phyloP scores from a whole-genome alignment of 2,888 invertebrate species.

The Drosophila greeni region DNA sequence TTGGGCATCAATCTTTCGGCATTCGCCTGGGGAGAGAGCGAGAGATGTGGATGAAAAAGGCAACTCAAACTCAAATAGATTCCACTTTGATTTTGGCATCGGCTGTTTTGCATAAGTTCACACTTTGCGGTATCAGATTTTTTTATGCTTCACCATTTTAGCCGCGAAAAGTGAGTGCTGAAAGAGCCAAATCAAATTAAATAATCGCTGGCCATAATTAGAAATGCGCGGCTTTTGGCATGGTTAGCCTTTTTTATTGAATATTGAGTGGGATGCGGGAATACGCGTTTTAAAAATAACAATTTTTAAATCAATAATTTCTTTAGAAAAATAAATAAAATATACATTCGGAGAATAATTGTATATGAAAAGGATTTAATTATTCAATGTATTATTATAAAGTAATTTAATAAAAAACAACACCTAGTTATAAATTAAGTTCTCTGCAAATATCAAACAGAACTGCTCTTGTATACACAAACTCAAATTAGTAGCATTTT shows the following conservation, averaged over 20 bases:
- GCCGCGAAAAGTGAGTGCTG: slow-evolving; percentile 25
- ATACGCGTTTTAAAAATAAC: background rate
- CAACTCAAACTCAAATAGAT: slow-evolving; percentile 35
- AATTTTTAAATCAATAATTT: background rate
- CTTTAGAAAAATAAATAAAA: background rate
- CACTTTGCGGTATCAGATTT: slow-evolving; percentile 45
- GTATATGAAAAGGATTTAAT: background rate
- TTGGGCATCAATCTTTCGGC: slow-evolving; percentile 67
- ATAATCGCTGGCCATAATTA: slow-evolving; percentile 4
- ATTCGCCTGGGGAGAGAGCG: slow-evolving; percentile 16
- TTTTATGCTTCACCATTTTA: slow-evolving; percentile 28
- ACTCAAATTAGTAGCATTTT: background rate
- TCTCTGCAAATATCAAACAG: background rate
- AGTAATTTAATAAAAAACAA: background rate
- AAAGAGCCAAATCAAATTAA: slow-evolving; percentile 20
- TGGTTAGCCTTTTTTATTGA: background rate
- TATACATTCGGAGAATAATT: no score
- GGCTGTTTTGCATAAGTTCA: slow-evolving; percentile 57
- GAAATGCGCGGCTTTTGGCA: slow-evolving; percentile 2
- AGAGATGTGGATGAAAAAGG: background rate
- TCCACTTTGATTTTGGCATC: slow-evolving; percentile 44
- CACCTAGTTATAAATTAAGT: background rate
- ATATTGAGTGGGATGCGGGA: slow-evolving; percentile 7
- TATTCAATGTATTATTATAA: background rate
- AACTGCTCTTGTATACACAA: background rate